These are phyloP conservation scores for Alces alces DNA, from an alignment of 2,113 vertebrate species.

Conservation along the genomic window DNA sequence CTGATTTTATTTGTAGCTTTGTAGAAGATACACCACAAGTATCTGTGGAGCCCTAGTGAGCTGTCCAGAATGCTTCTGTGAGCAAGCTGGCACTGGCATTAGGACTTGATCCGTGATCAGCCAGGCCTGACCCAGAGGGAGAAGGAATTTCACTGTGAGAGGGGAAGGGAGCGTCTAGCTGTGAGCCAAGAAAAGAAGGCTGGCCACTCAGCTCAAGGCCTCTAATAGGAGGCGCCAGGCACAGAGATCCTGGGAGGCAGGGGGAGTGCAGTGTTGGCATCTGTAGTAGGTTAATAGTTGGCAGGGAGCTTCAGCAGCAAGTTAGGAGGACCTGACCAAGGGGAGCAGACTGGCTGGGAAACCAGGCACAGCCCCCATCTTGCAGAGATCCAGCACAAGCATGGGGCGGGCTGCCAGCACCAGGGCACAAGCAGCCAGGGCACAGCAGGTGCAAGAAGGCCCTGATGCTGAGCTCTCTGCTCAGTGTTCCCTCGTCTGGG, in stretches of 20 bases:
- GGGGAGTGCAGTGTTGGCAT: neutral
- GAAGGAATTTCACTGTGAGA: neutral
- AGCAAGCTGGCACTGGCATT: neutral
- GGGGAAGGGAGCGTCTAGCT: neutral
- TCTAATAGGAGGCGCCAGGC: neutral
- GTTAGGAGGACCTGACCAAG: neutral
- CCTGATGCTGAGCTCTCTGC: neutral
- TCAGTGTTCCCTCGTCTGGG: neutral
- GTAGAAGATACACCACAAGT: neutral
- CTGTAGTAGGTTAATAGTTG: neutral
- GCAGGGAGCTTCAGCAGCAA: neutral
- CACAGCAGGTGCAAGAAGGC: neutral
- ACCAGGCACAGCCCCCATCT: neutral
- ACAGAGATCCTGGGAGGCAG: neutral
- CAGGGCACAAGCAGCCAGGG: neutral
- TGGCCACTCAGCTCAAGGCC: neutral
- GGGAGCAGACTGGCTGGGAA: neutral
- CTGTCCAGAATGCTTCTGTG: neutral
- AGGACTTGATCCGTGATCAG: neutral
- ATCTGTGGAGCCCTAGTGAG: neutral
- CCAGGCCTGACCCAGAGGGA: neutral
- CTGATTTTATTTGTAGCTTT: neutral
- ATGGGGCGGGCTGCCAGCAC: neutral
- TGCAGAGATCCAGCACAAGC: neutral
- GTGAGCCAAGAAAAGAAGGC: neutral